Evolutionary conservation across 2,888 invertebrate species (phyloP).

Genomic region (Hartigia nigra): DNA sequence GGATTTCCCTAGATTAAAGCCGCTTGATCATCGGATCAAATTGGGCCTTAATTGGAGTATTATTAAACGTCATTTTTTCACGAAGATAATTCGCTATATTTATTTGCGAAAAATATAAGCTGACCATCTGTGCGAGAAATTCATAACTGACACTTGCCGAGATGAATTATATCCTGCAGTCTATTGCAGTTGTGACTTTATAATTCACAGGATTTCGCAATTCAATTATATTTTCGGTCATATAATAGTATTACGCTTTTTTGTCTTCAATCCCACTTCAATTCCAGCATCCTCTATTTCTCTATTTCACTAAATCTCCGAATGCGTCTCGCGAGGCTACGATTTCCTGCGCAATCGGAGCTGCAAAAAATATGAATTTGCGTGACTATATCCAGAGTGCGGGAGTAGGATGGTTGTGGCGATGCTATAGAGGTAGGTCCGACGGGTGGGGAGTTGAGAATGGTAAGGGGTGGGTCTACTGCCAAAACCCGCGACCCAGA

Average conservation of each 20-base stretch:
- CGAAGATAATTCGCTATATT: neutral
- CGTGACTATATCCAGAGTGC: constrained; percentile 13
- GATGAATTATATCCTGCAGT: neutral
- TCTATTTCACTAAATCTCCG: neutral
- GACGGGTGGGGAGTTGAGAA: constrained; percentile 4
- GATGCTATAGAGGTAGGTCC: constrained; percentile 26
- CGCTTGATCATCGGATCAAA: constrained; percentile 34
- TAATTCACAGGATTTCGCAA: neutral
- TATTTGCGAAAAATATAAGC: neutral
- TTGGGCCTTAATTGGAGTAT: constrained; percentile 28
- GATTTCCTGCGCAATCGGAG: neutral
- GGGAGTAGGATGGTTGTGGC: constrained; percentile 27
- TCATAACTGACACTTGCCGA: neutral
- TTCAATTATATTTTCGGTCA: neutral
- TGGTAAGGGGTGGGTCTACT: constrained; percentile 47
- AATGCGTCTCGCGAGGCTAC: neutral
- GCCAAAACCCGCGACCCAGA: constrained; percentile 66
- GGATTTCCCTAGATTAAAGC: neutral
- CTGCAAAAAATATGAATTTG: constrained; percentile 18
- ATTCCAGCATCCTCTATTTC: neutral
- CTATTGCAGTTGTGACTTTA: neutral
- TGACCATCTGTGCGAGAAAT: neutral
- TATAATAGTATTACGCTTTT: neutral
- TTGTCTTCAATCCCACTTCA: neutral
- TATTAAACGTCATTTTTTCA: constrained; percentile 23